A percentile compares a stretch with the other conserved stretches of the same genome.
phyloP scores from a whole-genome alignment of 92 coral and sea anemone genomes.

The Heliopora coerulea region DNA sequence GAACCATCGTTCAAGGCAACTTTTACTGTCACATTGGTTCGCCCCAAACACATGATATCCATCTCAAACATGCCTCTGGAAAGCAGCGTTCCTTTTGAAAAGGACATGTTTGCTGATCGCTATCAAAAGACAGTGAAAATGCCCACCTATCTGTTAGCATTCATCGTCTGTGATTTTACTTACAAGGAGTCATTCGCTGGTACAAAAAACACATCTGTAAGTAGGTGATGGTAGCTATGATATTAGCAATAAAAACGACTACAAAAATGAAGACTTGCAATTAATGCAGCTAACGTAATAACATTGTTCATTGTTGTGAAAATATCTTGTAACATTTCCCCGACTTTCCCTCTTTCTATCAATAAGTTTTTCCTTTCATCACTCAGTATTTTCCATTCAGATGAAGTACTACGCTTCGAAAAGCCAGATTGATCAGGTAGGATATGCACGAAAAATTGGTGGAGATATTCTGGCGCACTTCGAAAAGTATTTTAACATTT shows the following conservation, averaged over 20 bases:
- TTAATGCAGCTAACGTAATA: too few relatives aligned
- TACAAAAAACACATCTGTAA: constrained; percentile 3
- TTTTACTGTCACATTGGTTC: constrained; percentile 71
- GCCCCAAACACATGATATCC: constrained; percentile 62
- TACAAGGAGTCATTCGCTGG: constrained; percentile 22
- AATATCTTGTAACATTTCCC: too few relatives aligned
- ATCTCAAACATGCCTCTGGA: constrained; percentile 85
- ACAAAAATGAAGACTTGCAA: background rate
- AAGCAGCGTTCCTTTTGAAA: constrained; percentile 14
- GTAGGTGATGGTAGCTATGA: too few relatives aligned
- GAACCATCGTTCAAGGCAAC: constrained; percentile 94
- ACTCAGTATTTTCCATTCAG: too few relatives aligned
- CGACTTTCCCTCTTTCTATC: too few relatives aligned
- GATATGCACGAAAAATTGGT: constrained; percentile 63
- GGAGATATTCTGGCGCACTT: constrained; percentile 62
- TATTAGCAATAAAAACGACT: background rate
- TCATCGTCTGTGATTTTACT: constrained; percentile 86
- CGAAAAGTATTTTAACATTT: constrained; percentile 67
- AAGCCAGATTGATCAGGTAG: constrained; percentile 75
- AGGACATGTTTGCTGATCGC: constrained; percentile 53
- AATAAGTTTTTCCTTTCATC: too few relatives aligned
- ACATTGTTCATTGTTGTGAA: too few relatives aligned
- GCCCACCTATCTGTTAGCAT: constrained; percentile 93
- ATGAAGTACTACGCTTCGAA: constrained; percentile 83
- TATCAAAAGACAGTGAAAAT: constrained; percentile 69